A percentile compares a stretch with the other conserved stretches of the same genome.
These are phyloP conservation scores for Helleia helle DNA, from an alignment of 2,888 invertebrate species.

Conservation along the genomic window DNA sequence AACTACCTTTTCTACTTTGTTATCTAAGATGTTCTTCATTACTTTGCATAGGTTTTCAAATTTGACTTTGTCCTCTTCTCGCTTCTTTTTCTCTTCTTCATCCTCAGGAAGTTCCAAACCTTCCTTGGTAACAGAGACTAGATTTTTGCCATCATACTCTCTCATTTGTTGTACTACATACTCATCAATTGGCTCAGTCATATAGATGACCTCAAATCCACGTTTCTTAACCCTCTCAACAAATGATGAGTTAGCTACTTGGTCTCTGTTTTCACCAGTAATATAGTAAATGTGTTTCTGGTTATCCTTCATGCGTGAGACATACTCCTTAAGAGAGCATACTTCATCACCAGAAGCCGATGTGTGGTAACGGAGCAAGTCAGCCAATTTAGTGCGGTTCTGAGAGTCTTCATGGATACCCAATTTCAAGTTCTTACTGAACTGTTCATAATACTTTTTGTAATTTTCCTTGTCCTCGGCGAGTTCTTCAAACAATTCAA, in stretches of 20 bases:
- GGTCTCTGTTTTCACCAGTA: conserved; percentile 95
- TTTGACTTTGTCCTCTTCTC: conserved; percentile 86
- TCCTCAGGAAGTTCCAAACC: conserved; percentile 97
- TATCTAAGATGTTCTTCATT: conserved; percentile 98
- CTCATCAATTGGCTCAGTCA: conserved; percentile 99
- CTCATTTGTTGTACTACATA: conserved; percentile 99
- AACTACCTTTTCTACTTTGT: conserved; percentile 97
- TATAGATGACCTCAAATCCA: conserved; percentile 98
- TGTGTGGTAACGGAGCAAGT: conserved; percentile 93
- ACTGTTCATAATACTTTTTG: conserved; percentile 99
- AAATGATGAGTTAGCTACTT: conserved; percentile 96
- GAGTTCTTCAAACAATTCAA: conserved; percentile 97
- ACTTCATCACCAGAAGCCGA: conserved; percentile 96
- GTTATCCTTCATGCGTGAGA: conserved; percentile 97
- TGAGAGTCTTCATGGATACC: conserved; percentile 98
- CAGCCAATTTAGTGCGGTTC: conserved; percentile 93
- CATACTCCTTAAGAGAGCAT: conserved; percentile 96
- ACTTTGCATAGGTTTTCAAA: conserved; percentile 79
- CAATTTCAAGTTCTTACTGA: conserved; percentile 96
- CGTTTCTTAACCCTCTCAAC: conserved; percentile 98
- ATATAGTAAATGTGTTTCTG: conserved; percentile 99
- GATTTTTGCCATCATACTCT: conserved; percentile 96
- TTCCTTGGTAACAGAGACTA: conserved; percentile 98
- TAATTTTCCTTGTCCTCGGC: conserved; percentile 97
- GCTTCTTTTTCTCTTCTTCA: conserved; percentile 97